Conservation (phyloP, 2,888 invertebrate species). For the Scelioninae gen. 1 region DNA sequence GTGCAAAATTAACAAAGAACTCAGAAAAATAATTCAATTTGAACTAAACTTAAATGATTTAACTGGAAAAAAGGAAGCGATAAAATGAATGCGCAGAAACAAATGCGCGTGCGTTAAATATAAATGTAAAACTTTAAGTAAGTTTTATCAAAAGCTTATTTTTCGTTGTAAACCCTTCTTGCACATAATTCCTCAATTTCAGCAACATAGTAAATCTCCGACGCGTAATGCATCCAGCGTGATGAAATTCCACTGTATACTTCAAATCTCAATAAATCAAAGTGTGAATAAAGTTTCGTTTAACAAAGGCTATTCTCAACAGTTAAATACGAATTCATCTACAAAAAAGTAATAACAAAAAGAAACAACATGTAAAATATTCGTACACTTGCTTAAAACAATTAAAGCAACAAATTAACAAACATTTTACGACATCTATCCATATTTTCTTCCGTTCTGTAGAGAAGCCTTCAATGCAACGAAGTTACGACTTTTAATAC, state of each 20-base stretch:
- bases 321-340: slow-evolving; percentile 4
- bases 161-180: slow-evolving; percentile 45
- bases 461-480: slow-evolving; percentile 7
- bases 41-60: too few species aligned
- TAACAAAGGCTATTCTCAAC: slow-evolving; percentile 27
- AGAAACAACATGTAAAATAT: background rate
- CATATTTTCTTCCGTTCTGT: slow-evolving; percentile 3
- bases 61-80: slow-evolving; percentile 12
- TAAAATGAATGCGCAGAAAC: slow-evolving; percentile 16
- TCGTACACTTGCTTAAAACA: slow-evolving; percentile 4
- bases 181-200: slow-evolving; percentile 65
- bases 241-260: slow-evolving; percentile 58
- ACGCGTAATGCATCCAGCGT: slow-evolving; percentile 50
- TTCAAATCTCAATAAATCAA: slow-evolving; percentile 66
- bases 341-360: background rate
- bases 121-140: slow-evolving; percentile 55
- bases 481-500: slow-evolving; percentile 23
- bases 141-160: slow-evolving; percentile 61
- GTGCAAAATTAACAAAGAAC: too few species aligned
- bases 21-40: too few species aligned
- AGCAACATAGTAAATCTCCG: slow-evolving; percentile 61
- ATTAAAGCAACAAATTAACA: slow-evolving; percentile 26
- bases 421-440: slow-evolving; percentile 18
- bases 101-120: slow-evolving; percentile 38
- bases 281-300: slow-evolving; percentile 54